A percentile compares a stretch with the other conserved stretches of the same genome.
phyloP scores from a whole-genome alignment of 2,797 vertebrate species.

The Bucorvus abyssinicus region DNA sequence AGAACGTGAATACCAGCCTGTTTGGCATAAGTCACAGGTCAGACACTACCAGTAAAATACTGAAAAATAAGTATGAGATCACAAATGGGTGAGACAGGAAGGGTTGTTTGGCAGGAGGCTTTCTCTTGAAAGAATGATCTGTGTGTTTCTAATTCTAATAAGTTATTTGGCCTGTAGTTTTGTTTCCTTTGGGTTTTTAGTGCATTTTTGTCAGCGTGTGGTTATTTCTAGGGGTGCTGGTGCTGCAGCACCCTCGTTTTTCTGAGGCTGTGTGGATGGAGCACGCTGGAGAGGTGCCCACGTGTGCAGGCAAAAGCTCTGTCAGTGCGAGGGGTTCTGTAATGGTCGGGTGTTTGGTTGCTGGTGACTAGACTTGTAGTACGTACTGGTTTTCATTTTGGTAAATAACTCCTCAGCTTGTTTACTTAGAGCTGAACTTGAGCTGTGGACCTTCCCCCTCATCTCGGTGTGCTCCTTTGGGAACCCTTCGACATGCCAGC shows the following conservation, averaged over 20 bases:
- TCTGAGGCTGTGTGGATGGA: not conserved
- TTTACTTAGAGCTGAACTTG: not conserved
- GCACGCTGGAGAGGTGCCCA: not conserved
- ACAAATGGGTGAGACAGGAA: not conserved
- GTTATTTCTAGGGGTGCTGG: rapidly evolving
- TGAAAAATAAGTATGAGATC: not conserved
- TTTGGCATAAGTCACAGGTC: not conserved
- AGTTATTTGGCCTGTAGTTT: not conserved
- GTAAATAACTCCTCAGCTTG: rapidly evolving
- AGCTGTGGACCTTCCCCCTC: not conserved
- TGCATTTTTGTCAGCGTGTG: not conserved
- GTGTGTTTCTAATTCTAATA: not conserved
- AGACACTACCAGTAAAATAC: not conserved
- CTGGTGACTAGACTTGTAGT: not conserved
- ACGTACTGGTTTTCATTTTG: rapidly evolving
- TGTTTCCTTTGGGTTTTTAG: not conserved
- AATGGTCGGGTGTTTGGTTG: too few species aligned
- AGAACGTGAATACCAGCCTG: slow-evolving; percentile 9
- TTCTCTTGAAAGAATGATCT: slow-evolving; percentile 3
- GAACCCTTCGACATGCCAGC: rapidly evolving
- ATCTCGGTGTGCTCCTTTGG: rapidly evolving
- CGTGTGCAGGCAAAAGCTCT: not conserved
- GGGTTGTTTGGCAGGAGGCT: not conserved
- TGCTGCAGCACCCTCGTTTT: not conserved
- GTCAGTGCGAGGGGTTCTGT: not conserved